These are phyloP conservation scores for Sisor rabdophorus DNA, from an alignment of 2,113 vertebrate genomes.

Conservation along the genomic window DNA sequence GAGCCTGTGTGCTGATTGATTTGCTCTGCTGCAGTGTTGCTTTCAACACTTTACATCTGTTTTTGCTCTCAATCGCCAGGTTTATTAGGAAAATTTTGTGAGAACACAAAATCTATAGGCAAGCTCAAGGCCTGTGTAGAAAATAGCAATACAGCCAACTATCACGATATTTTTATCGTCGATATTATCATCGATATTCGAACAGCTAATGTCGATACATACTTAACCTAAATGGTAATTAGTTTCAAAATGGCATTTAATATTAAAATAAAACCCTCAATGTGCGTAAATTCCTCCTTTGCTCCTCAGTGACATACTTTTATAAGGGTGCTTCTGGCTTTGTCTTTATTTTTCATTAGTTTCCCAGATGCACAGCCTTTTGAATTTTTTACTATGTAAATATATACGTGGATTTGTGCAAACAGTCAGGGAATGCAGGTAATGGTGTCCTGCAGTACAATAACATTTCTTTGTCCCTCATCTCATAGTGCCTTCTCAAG, in stretches of 20 bases:
- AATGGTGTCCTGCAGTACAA: neutral
- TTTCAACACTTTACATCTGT: slow-evolving; percentile 40
- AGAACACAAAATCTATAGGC: neutral
- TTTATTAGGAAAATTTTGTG: neutral
- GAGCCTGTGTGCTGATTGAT: slow-evolving; percentile 37
- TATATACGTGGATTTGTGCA: neutral
- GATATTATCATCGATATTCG: no score
- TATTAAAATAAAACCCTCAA: no score
- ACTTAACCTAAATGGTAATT: no score
- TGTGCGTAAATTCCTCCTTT: no score
- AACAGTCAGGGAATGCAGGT: neutral
- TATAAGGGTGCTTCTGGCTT: no score
- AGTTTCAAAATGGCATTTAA: no score
- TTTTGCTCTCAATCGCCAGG: slow-evolving; percentile 12
- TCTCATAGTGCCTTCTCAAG: slow-evolving; percentile 82
- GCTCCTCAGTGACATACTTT: no score
- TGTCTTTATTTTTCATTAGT: no score
- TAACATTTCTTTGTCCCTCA: neutral
- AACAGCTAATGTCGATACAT: no score
- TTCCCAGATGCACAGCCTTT: neutral
- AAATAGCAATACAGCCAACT: no score
- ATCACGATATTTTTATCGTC: no score
- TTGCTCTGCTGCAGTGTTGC: slow-evolving; percentile 5
- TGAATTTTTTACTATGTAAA: neutral
- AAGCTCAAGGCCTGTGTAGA: no score